Evolutionary conservation across 2,888 invertebrate genomes (phyloP), one percentile per base, ranked within the genome.

Genomic region (Agrochola macilenta): DNA sequence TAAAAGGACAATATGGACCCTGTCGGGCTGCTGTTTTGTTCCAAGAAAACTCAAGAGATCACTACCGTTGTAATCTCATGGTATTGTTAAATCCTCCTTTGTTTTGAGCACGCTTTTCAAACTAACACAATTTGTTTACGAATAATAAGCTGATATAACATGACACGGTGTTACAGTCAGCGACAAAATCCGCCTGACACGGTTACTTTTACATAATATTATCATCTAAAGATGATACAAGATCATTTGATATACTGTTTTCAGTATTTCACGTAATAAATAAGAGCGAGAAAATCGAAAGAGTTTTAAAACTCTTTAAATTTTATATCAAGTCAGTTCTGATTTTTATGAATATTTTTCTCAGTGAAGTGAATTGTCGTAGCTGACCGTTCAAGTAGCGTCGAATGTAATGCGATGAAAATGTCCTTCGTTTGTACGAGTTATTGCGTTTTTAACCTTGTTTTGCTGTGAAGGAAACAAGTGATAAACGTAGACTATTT

Each of bases 371-470:
- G 14, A 30, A 30, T 52, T 35, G 2, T 35, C 17, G 20, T n/a
- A 35, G 9, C 14, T 30, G 35, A n/a, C 23, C 17, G n/a, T 35
- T 17, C 9, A n/a, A 20, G n/a, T 39, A 39, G 35, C 26, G 65
- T 72, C 64, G 8, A 35, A 58, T n/a, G 20, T 58, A 72, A 58
- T 63, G 20, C 46, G 39, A 26, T 77, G 39, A 5, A 64, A 64
- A 63, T 72, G 82, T 75, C 69, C 74, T 83, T 74, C 49, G 8
- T n/a, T 65, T 72, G 39, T 46, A 69, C 69, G 17, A 30, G 26
- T 71, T 74, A 86, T 82, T 82, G 57, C 78, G 39, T 61, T 65
- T 73, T 69, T 58, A 61, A 75, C 82, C 82, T 85, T 83, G 78
- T 46, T 74, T 65, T 64, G 61, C n/a, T 76, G 17, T 69, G 57